Conservation (phyloP, 2,113 vertebrate species). For the Chionomys nivalis region DNA sequence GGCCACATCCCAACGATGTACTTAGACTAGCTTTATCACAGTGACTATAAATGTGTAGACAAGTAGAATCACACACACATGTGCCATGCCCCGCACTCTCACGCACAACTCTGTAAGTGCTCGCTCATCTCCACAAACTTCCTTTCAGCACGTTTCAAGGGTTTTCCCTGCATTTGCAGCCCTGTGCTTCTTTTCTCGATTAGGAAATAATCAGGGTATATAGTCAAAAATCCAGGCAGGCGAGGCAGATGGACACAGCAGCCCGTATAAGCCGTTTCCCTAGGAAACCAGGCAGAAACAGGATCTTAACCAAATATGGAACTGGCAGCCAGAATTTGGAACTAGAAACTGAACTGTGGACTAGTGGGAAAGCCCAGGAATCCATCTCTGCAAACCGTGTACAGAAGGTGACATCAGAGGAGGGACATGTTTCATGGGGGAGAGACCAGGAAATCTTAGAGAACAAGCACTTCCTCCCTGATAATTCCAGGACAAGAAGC, state of each 20-base stretch:
- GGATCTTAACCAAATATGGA: conserved; percentile 74
- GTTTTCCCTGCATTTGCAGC: neutral
- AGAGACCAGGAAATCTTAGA: conserved; percentile 7
- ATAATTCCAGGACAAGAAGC: conserved; percentile 56
- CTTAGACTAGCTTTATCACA: neutral
- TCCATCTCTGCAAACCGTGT: conserved; percentile 7
- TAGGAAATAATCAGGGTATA: conserved; percentile 49
- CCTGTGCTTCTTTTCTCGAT: neutral
- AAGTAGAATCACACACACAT: neutral
- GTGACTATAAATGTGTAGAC: neutral
- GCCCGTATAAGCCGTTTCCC: conserved; percentile 71
- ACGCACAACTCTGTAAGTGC: neutral
- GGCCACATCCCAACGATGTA: neutral
- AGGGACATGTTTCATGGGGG: neutral
- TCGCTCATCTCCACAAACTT: neutral
- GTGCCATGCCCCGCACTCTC: too few species aligned
- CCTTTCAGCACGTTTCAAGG: neutral
- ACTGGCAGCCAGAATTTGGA: conserved; percentile 64
- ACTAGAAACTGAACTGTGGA: conserved; percentile 67
- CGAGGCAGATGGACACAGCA: conserved; percentile 64
- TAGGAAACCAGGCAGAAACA: conserved; percentile 74
- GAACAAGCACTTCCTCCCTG: conserved; percentile 27
- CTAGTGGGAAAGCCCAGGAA: conserved; percentile 62
- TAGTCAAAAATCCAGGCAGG: conserved; percentile 39
- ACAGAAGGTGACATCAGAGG: neutral